A percentile compares a stretch with the other conserved stretches of the same genome.
phyloP scores from a whole-genome alignment of 2,113 vertebrate genomes.

The Cochlearius cochlearius region DNA sequence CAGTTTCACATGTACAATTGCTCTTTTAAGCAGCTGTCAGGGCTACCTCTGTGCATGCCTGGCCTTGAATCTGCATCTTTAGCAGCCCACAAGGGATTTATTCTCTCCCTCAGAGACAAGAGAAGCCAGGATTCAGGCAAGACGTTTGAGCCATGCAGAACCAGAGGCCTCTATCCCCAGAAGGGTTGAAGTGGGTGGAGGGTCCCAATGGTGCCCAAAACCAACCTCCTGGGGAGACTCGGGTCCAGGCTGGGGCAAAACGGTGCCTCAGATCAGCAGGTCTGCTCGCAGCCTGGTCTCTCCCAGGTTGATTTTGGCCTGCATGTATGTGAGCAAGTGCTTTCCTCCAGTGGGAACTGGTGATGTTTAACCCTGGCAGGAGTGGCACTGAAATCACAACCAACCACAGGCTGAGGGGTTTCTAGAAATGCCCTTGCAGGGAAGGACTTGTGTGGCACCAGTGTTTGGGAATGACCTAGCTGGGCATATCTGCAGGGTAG shows the following conservation, averaged over 20 bases:
- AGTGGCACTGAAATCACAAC: not conserved
- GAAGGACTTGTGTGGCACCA: not conserved
- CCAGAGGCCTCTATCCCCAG: not conserved
- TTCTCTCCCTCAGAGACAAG: not conserved
- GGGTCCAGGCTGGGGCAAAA: not conserved
- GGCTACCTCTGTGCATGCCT: fast-evolving
- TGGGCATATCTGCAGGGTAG: not conserved
- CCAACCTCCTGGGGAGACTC: not conserved
- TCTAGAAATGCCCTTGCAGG: not conserved
- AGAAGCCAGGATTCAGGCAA: not conserved
- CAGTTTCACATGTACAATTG: no score
- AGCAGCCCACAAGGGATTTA: not conserved
- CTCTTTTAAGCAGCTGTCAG: not conserved
- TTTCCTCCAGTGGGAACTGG: not conserved
- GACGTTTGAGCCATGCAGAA: not conserved
- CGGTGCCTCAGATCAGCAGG: not conserved
- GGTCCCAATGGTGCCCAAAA: not conserved
- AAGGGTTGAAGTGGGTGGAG: not conserved
- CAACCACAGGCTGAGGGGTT: not conserved
- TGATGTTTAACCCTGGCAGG: not conserved
- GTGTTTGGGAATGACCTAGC: not conserved
- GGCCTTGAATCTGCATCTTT: not conserved
- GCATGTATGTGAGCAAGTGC: fast-evolving
- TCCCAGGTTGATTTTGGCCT: not conserved
- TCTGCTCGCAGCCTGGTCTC: not conserved